phyloP scores from a whole-genome alignment of 64 coral and sea anemone species.

The Stylophora pistillata region DNA sequence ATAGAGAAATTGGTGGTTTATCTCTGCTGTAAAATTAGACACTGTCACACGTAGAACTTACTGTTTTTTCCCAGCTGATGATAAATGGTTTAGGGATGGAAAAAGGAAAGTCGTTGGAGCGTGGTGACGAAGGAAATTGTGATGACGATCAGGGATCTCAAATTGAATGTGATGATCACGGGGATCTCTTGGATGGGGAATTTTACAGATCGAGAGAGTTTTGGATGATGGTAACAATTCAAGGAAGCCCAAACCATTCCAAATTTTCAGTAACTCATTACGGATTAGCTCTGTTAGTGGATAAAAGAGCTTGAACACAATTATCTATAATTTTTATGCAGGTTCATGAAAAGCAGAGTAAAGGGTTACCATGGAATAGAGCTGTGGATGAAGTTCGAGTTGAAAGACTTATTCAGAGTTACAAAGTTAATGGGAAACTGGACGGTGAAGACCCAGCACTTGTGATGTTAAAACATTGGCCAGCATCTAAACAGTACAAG shows the following conservation, averaged over 20 bases:
- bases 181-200: conserved; percentile 54
- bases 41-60: too few species aligned
- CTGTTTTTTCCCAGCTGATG: too few species aligned
- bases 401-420: conserved; percentile 60
- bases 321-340: not conserved
- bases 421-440: conserved; percentile 50
- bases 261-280: not conserved
- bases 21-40: too few species aligned
- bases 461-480: conserved; percentile 69
- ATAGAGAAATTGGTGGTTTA: too few species aligned
- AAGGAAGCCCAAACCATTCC: not conserved
- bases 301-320: too few species aligned
- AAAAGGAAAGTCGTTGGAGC: conserved; percentile 26
- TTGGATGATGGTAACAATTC: conserved; percentile 60
- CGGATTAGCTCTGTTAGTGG: too few species aligned
- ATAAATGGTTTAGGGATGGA: not conserved
- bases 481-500: conserved; percentile 58
- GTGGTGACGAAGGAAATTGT: not conserved
- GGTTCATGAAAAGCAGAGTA: conserved; percentile 54
- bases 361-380: conserved; percentile 48
- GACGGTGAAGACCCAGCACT: conserved; percentile 60
- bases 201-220: conserved; percentile 66
- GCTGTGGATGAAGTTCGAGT: conserved; percentile 78
- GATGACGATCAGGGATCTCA: conserved; percentile 32
- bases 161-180: not conserved